Evolutionary conservation across 2,797 vertebrate species (phyloP), one percentile per base, ranked within the genome.

Genomic region (Girardinus metallicus): DNA sequence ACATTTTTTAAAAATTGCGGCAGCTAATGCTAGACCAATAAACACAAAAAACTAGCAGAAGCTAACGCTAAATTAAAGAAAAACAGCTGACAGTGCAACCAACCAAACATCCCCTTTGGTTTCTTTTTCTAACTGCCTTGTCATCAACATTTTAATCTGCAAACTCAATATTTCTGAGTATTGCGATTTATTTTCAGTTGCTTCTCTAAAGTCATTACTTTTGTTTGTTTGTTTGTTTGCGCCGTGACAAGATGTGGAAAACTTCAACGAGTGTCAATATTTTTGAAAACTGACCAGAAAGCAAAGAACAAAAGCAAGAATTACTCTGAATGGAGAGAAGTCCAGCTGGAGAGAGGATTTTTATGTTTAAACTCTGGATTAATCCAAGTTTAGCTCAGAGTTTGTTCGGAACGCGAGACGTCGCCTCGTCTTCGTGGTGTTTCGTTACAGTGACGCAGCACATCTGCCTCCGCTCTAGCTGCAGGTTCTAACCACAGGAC

Each of bases 381-480:
- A 55, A 55, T 55, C 51, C 26, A n/a, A 4, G 26, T 55, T 55
- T 4, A n/a, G 21, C 12, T 11, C 18, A n/a, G 6, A 2, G 43
- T 47, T 10, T 26, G 11, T 21, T 7, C 12, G 55, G 74, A 21
- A 36, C 23, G 34, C 1, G 23, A 41, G 23, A 34, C 39, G n/a
- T 47, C 10, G n/a, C 18, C 62, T 41, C 46, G 77, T 51, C 81
- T 41, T 18, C 8, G 43, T 74, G 75, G 87, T 74, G 85, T 89
- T 70, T 55, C 46, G 46, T 89, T 92, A 89, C 88, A 88, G 53
- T 76, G 85, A 91, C 82, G 71, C 75, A 77, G 86, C 71, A 21
- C 85, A 84, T 89, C 86, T 83, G 86, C 74, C 62, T 73, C 81
- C 29, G 49, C 53, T 76, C 76, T 75, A 75, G 76, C 43, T 80